A percentile compares a stretch with the other conserved stretches of the same genome.
Evolutionary conservation across 2,797 vertebrate species (phyloP).

Genomic region (Pseudochirops cupreus): DNA sequence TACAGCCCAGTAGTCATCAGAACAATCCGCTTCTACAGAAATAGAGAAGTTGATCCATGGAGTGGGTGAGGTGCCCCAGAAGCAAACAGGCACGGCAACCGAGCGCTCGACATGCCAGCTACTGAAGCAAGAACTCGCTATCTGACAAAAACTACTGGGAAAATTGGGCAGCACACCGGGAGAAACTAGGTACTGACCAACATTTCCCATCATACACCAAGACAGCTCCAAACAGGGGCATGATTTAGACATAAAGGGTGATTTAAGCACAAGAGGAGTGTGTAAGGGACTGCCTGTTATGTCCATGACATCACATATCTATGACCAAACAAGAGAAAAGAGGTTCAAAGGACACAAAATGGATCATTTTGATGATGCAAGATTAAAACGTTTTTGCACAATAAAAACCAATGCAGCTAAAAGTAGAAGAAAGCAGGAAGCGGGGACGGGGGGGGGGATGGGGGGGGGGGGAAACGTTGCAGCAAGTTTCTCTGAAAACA

Average conservation of each 20-base stretch:
- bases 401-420: neutral
- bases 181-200: neutral
- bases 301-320: too few relatives aligned
- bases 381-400: neutral
- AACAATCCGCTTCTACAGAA: neutral
- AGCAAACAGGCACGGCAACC: neutral
- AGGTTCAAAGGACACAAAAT: neutral
- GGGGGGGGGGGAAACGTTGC: neutral
- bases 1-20: neutral
- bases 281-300: neutral
- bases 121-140: neutral
- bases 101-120: neutral
- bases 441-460: neutral
- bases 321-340: neutral
- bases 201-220: neutral
- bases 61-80: neutral
- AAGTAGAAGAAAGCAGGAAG: neutral
- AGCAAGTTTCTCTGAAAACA: neutral
- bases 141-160: neutral
- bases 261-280: neutral
- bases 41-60: neutral
- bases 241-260: neutral
- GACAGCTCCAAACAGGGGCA: neutral
- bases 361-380: neutral
- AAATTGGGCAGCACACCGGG: neutral